Percentiles rank a stretch among this genome's conserved stretches.
Evolutionary conservation across 1,140 invertebrate genomes (phyloP).

Genomic region (Chlorops oryzae): DNA sequence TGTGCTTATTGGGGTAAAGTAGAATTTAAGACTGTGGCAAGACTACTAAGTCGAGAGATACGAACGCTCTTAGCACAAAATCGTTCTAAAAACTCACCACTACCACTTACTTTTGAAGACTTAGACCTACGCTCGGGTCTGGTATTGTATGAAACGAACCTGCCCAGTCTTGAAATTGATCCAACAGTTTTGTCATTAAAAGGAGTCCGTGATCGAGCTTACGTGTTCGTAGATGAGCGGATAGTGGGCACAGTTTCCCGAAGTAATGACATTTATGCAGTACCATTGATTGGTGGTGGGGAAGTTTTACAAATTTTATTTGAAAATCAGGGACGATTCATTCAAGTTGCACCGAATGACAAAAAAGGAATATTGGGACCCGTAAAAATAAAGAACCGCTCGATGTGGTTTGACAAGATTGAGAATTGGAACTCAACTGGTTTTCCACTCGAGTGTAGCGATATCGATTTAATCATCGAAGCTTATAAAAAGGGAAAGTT

Average conservation of each 20-base stretch:
- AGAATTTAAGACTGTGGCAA: no score
- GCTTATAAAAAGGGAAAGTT: background rate
- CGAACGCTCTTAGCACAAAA: no score
- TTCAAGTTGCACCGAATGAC: slow-evolving; percentile 64
- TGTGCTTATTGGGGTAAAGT: no score
- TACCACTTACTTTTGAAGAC: slow-evolving; percentile 60
- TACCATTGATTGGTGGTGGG: slow-evolving; percentile 52
- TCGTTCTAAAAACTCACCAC: no score
- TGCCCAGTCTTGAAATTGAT: slow-evolving; percentile 51
- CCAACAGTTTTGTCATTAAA: slow-evolving; percentile 54
- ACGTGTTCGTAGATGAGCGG: slow-evolving; percentile 65
- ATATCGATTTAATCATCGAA: slow-evolving; percentile 5
- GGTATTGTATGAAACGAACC: slow-evolving; percentile 63
- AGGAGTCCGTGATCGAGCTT: slow-evolving; percentile 63
- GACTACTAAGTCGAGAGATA: no score
- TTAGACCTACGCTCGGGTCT: slow-evolving; percentile 59
- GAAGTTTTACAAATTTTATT: slow-evolving; percentile 64
- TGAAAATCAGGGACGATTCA: slow-evolving; percentile 78
- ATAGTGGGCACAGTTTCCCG: slow-evolving; percentile 58
- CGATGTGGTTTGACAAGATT: slow-evolving; percentile 19
- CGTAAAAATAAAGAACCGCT: slow-evolving; percentile 31
- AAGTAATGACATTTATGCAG: slow-evolving; percentile 50
- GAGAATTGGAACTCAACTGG: slow-evolving; percentile 18
- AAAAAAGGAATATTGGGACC: slow-evolving; percentile 58
- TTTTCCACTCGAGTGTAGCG: slow-evolving; percentile 21